Conservation (phyloP, 1,140 invertebrate species). For the Calephelis virginiensis region DNA sequence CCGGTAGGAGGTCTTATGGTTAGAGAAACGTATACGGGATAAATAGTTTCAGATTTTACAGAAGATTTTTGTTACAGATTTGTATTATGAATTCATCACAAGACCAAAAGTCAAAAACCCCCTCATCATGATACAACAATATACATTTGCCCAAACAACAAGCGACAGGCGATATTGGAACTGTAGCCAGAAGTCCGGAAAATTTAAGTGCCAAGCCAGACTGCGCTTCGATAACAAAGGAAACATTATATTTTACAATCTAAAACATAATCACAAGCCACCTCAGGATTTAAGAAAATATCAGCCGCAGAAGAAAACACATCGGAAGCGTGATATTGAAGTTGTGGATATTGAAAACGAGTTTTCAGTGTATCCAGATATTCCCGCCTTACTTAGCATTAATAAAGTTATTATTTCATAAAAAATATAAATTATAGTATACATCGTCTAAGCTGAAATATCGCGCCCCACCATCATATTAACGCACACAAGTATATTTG, state of each 20-base stretch:
- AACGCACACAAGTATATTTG: no score
- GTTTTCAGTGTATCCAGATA: neutral
- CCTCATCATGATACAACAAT: constrained; percentile 37
- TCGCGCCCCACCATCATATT: no score
- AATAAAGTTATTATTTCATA: constrained; percentile 6
- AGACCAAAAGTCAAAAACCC: constrained; percentile 38
- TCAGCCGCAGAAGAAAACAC: neutral
- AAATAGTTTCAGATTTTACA: neutral
- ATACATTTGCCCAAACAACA: constrained; percentile 52
- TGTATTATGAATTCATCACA: constrained; percentile 37
- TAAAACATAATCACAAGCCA: constrained; percentile 45
- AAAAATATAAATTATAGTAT: neutral
- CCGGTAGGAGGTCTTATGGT: neutral
- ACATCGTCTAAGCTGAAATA: no score
- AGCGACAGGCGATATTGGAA: constrained; percentile 53
- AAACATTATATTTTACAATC: constrained; percentile 31
- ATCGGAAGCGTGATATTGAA: neutral
- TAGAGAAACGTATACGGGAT: neutral
- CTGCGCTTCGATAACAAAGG: constrained; percentile 43
- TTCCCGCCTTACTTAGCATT: constrained; percentile 2
- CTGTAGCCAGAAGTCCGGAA: constrained; percentile 43
- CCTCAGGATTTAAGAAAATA: constrained; percentile 33
- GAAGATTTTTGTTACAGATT: constrained; percentile 28
- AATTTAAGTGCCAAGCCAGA: constrained; percentile 42
- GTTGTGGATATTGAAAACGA: neutral